These are phyloP conservation scores for Myotis myotis DNA, from an alignment of 2,797 vertebrate species.

Conservation along the genomic window DNA sequence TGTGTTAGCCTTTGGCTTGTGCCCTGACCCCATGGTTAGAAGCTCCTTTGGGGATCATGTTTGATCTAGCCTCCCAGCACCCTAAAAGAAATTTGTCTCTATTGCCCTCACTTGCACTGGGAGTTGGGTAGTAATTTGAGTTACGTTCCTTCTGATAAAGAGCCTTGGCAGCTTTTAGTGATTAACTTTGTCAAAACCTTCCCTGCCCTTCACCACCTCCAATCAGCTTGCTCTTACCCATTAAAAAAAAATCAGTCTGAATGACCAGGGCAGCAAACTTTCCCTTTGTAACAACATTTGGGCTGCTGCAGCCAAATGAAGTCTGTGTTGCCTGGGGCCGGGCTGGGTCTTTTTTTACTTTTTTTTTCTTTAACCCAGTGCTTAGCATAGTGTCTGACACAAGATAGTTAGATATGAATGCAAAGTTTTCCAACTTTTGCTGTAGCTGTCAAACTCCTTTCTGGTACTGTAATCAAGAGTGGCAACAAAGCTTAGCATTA, in stretches of 20 bases:
- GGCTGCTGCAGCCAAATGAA: not conserved
- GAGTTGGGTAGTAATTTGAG: conserved; percentile 40
- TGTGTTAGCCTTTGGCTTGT: not conserved
- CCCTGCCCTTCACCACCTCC: not conserved
- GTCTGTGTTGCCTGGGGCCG: not conserved
- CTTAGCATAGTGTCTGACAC: not conserved
- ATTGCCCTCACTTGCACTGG: not conserved
- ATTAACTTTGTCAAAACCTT: conserved; percentile 39
- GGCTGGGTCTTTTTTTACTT: not conserved
- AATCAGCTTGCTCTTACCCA: not conserved
- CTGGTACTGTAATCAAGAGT: not conserved
- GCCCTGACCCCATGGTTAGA: not conserved
- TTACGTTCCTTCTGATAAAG: conserved; percentile 13
- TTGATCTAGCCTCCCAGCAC: not conserved
- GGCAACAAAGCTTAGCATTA: not conserved
- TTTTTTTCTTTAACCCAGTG: not conserved
- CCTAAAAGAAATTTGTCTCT: conserved; percentile 17
- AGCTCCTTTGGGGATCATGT: conserved; percentile 35
- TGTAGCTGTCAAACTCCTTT: not conserved
- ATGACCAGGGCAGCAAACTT: not conserved
- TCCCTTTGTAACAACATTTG: not conserved
- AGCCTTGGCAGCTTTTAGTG: conserved; percentile 10
- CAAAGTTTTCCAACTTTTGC: not conserved
- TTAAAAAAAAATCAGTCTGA: not conserved
- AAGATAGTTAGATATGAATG: not conserved